Percentiles rank a stretch among this genome's conserved stretches.
phyloP scores from a whole-genome alignment of 2,888 invertebrate genomes.

The Polydrusus cervinus region DNA sequence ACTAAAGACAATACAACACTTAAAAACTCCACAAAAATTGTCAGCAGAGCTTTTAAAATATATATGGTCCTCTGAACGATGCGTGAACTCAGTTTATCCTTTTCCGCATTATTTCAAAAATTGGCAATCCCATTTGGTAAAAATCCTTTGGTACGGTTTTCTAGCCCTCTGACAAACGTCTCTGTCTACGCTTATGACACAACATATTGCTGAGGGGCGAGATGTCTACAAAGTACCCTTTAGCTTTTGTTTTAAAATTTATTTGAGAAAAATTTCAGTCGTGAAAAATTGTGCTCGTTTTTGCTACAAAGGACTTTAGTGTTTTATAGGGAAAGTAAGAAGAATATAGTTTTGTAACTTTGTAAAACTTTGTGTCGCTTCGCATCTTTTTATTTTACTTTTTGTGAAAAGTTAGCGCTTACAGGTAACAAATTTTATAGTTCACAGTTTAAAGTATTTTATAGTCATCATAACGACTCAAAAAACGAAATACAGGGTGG shows the following conservation, averaged over 20 bases:
- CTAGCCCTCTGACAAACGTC: no score
- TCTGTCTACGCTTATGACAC: no score
- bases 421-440: constrained; percentile 14
- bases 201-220: constrained; percentile 9
- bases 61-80: no score
- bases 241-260: constrained; percentile 7
- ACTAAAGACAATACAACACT: no score
- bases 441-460: constrained; percentile 10
- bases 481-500: neutral
- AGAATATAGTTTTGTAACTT: constrained; percentile 10
- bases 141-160: no score
- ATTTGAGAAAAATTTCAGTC: constrained; percentile 6
- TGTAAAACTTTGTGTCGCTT: constrained; percentile 19
- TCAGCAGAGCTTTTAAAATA: no score
- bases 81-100: no score
- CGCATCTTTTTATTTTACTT: constrained; percentile 20
- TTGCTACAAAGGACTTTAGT: neutral
- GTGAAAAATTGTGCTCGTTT: constrained; percentile 3
- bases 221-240: constrained; percentile 7
- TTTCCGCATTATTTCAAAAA: no score
- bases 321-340: constrained; percentile 18
- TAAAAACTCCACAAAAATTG: no score
- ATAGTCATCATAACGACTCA: no score
- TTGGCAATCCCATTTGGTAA: no score
- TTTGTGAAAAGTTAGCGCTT: neutral